Base-by-base conservation (phyloP, 2,113 vertebrate genomes). In the Sapayoa aenigma region DNA sequence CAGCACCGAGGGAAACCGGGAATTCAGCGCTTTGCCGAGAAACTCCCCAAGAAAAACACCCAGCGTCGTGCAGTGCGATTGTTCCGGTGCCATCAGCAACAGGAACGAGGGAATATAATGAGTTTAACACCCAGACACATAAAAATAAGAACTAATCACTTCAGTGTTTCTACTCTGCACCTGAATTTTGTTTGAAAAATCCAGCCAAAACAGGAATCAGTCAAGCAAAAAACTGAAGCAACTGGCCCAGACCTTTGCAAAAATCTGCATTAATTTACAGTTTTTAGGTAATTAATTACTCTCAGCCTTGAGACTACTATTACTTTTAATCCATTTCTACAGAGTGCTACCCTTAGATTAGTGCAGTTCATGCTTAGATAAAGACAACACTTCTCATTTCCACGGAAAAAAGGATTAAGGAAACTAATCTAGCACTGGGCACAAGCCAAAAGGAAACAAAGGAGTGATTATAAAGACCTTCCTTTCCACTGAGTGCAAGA, bases 31-130 rank as follows among this genome's bases (percentile, higher is more conserved):
- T 19, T 46, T 44, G 13, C 13, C 16, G 19, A 9, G 9, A 19
- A 46, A 46, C 5, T 23, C 39, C 35, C 6, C 10, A 37, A 41
- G 24, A 31, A 82, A 56, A 79, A 9, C 3, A 2, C 2, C 8
- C 65, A 21, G 25, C 20, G 1, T 1, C 5, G 18, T 11, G 7
- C 44, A 28, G 9, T 1, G 8, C 4, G 1, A 3, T n/a, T 37
- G 67, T 22, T 22, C 22, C 13, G 27, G 22, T 27, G n/a, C 2
- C 5, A 5, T 14, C 28, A 28, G 5, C n/a, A 5, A 71, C 0
- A 37, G 42, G 39, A 84, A 58, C 6, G 5, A 65, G 8, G 47
- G 37, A 42, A 46, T 35, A 15, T 44, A 35, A 33, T 9, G 9
- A 22, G 39, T 79, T 69, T 22, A 69, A 33, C 15, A 25, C 8